Evolutionary conservation across 2,888 invertebrate genomes (phyloP).

Genomic region (Drosophila tanythrix): DNA sequence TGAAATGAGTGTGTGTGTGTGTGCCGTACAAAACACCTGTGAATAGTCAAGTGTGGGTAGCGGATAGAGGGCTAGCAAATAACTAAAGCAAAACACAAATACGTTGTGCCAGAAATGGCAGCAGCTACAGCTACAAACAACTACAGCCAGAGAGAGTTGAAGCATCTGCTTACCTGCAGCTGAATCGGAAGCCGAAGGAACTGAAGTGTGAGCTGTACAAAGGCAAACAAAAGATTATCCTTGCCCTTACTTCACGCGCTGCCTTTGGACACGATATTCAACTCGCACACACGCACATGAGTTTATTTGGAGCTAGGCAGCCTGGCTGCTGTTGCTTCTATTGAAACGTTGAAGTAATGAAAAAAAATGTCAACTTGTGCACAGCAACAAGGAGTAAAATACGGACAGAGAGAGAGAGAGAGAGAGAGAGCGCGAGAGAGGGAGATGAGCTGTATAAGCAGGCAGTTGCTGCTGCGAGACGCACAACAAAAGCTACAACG

Average conservation of each 20-base stretch:
- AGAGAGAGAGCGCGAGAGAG: too few species aligned
- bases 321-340: constrained; percentile 60
- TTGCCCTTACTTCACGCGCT: constrained; percentile 69
- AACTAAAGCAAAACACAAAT: constrained; percentile 53
- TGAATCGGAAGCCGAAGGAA: constrained; percentile 28
- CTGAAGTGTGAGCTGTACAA: constrained; percentile 56
- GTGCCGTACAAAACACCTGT: constrained; percentile 16
- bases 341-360: constrained; percentile 79
- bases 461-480: constrained; percentile 9
- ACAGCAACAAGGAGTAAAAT: constrained; percentile 2
- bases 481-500: constrained; percentile 50
- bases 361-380: constrained; percentile 76
- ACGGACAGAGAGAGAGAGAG: neutral
- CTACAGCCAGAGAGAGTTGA: constrained; percentile 2
- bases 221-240: constrained; percentile 79
- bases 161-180: constrained; percentile 52
- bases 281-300: constrained; percentile 7
- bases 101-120: constrained; percentile 51
- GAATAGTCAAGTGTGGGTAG: constrained; percentile 8
- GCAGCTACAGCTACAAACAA: constrained; percentile 27
- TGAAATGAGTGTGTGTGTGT: constrained; percentile 27
- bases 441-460: constrained; percentile 8
- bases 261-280: constrained; percentile 47
- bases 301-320: constrained; percentile 29
- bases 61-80: constrained; percentile 26